Evolutionary conservation across 2,797 vertebrate species (phyloP).

Genomic region (Phoeniculus purpureus): DNA sequence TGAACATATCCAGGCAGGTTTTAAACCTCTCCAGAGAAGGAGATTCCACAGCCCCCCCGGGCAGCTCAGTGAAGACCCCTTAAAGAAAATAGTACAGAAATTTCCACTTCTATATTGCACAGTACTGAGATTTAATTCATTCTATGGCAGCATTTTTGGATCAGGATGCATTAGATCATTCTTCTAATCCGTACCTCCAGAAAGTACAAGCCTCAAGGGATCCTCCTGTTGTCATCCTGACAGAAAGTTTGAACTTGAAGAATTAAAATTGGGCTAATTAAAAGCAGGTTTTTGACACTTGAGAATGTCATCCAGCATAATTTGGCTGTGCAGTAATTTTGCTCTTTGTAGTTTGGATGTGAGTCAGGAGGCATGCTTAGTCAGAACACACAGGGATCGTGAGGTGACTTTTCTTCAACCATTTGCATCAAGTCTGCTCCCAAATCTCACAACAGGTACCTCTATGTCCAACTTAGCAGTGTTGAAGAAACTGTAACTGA

Average conservation of each 20-base stretch:
- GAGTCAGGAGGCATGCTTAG: neutral
- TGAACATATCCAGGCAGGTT: too few species aligned
- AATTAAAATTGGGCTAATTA: neutral
- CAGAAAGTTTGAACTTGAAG: neutral
- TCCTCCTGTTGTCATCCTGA: neutral
- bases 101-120: neutral
- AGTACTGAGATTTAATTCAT: neutral
- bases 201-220: neutral
- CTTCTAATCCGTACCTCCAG: neutral
- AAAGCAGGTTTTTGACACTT: neutral
- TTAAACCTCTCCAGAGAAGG: too few species aligned
- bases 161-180: neutral
- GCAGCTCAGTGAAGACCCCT: too few species aligned
- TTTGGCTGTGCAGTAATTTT: neutral
- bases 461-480: neutral
- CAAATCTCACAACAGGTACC: neutral
- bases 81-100: neutral
- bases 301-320: neutral
- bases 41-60: too few species aligned
- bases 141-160: neutral
- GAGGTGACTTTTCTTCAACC: neutral
- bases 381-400: neutral
- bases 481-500: neutral
- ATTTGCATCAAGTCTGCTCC: neutral
- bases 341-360: neutral